phyloP scores from a whole-genome alignment of 2,888 invertebrate genomes.

The Aproaerema taeniolella region DNA sequence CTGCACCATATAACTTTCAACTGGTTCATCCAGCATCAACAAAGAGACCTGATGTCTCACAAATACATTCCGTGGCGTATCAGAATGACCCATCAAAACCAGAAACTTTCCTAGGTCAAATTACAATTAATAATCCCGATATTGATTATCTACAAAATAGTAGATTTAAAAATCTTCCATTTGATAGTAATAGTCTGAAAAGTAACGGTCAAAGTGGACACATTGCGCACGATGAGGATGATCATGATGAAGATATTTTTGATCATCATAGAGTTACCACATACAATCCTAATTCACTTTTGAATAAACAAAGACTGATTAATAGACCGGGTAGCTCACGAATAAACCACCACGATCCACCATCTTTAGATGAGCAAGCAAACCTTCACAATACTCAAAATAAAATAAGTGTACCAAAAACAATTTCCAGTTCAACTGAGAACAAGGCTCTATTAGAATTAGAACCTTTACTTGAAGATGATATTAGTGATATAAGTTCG shows the following conservation, averaged over 20 bases:
- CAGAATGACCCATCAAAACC: conserved; percentile 78
- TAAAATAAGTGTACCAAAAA: conserved; percentile 27
- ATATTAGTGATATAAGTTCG: conserved; percentile 68
- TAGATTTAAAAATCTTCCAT: conserved; percentile 65
- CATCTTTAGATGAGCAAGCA: conserved; percentile 33
- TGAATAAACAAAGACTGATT: conserved; percentile 55
- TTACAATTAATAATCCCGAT: conserved; percentile 79
- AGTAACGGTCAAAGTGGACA: conserved; percentile 62
- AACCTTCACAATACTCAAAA: conserved; percentile 32
- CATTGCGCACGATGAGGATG: conserved; percentile 56
- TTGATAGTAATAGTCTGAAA: conserved; percentile 69
- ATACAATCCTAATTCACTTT: conserved; percentile 61
- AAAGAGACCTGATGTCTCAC: conserved; percentile 74
- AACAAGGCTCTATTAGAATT: conserved; percentile 72
- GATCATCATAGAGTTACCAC: conserved; percentile 67
- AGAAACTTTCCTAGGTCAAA: conserved; percentile 80
- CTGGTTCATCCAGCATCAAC: conserved; percentile 67
- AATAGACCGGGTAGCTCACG: conserved; percentile 45
- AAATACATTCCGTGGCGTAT: conserved; percentile 76
- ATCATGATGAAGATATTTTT: conserved; percentile 60
- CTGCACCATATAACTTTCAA: conserved; percentile 64
- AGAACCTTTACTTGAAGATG: conserved; percentile 77
- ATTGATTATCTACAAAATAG: conserved; percentile 65
- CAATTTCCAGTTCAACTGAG: conserved; percentile 47
- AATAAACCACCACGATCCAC: conserved; percentile 44